Conservation (phyloP, 2,888 invertebrate genomes). For the Tillus elongatus region DNA sequence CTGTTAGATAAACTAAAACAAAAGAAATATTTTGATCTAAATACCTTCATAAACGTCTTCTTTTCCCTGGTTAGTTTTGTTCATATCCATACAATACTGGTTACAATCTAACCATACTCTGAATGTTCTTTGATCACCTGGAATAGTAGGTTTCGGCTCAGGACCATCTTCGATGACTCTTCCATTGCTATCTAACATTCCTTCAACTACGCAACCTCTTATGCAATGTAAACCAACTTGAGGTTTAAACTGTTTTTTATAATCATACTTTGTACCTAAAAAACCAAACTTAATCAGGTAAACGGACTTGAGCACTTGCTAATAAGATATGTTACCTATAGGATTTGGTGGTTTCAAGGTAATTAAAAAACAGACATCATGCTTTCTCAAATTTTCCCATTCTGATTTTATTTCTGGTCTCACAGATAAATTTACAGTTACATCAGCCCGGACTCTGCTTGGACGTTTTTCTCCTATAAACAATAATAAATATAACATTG, state of each 20-base stretch:
- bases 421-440: conserved; percentile 85
- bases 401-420: conserved; percentile 86
- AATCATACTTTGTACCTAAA: conserved; percentile 68
- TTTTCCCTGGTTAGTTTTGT: conserved; percentile 66
- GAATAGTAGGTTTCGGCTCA: conserved; percentile 76
- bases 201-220: conserved; percentile 96
- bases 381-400: conserved; percentile 94
- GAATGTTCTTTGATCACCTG: conserved; percentile 85
- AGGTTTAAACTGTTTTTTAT: conserved; percentile 76
- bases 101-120: conserved; percentile 93
- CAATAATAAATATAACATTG: conserved; percentile 13
- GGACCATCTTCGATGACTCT: conserved; percentile 94
- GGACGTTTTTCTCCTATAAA: conserved; percentile 79
- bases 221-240: conserved; percentile 89
- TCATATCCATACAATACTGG: conserved; percentile 91
- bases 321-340: conserved; percentile 45
- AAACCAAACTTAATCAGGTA: too few species aligned
- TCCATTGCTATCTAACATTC: conserved; percentile 92
- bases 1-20: too few species aligned
- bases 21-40: conserved; percentile 4
- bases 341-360: conserved; percentile 78
- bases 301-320: too few species aligned
- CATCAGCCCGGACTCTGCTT: conserved; percentile 89
- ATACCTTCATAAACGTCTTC: conserved; percentile 53
- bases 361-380: conserved; percentile 95